phyloP scores from a whole-genome alignment of 2,888 invertebrate species.

The Drosophila villosipedis region DNA sequence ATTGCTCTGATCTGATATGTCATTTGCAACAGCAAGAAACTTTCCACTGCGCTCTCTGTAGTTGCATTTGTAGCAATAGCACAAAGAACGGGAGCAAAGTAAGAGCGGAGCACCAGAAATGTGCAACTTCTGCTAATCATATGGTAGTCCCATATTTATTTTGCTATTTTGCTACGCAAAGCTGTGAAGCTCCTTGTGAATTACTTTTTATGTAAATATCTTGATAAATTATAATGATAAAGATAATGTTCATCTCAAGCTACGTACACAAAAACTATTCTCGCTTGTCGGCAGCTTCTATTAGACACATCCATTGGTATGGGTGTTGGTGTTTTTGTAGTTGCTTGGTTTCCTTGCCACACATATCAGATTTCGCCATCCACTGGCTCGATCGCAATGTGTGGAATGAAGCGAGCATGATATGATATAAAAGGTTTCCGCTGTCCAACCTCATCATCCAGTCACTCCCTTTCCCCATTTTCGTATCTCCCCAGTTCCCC shows the following conservation, averaged over 20 bases:
- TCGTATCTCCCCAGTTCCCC: not conserved
- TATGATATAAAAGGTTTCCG: slow-evolving; percentile 43
- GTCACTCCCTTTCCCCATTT: not conserved
- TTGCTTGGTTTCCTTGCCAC: slow-evolving; percentile 34
- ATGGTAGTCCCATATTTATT: too few species aligned
- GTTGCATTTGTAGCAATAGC: too few species aligned
- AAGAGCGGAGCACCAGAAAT: too few species aligned
- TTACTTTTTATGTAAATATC: too few species aligned
- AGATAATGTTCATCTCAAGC: not conserved
- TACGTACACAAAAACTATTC: not conserved
- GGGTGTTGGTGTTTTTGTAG: slow-evolving; percentile 6
- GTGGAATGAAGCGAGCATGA: slow-evolving; percentile 59
- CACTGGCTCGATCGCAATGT: slow-evolving; percentile 66
- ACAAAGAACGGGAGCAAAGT: too few species aligned
- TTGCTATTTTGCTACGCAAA: too few species aligned
- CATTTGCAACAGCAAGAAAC: too few species aligned
- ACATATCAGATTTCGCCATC: slow-evolving; percentile 65
- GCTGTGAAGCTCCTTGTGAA: too few species aligned
- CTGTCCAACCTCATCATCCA: slow-evolving; percentile 11
- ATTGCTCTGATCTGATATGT: too few species aligned
- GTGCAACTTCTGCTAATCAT: too few species aligned
- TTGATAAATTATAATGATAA: too few species aligned
- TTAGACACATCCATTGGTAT: slow-evolving; percentile 7
- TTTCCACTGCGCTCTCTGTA: too few species aligned
- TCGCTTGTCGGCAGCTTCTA: slow-evolving; percentile 1